Evolutionary conservation across 2,888 invertebrate genomes (phyloP).

Genomic region (Tenthredo notha): DNA sequence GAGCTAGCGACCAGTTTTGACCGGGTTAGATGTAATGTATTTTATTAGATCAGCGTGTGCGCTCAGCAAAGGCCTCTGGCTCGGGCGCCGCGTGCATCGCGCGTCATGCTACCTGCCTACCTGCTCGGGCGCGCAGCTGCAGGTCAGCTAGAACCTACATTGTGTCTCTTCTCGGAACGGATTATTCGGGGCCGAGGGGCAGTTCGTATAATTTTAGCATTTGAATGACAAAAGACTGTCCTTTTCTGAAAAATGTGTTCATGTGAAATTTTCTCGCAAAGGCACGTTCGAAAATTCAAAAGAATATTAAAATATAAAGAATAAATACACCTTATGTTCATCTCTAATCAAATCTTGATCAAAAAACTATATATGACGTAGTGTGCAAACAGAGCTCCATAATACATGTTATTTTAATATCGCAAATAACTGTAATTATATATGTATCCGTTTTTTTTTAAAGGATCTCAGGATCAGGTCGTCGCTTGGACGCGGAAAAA

Average conservation of each 20-base stretch:
- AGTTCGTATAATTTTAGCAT: background rate
- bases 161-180: constrained; percentile 3
- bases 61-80: too few relatives aligned
- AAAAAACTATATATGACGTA: too few relatives aligned
- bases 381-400: too few relatives aligned
- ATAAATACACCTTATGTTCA: too few relatives aligned
- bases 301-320: too few relatives aligned
- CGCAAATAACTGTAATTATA: too few relatives aligned
- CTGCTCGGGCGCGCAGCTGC: background rate
- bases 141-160: background rate
- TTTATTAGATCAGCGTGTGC: background rate
- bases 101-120: too few relatives aligned
- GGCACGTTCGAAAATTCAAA: too few relatives aligned
- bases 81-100: too few relatives aligned
- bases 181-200: background rate
- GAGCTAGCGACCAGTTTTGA: constrained; percentile 4
- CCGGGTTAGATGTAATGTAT: background rate
- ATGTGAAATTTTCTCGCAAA: background rate
- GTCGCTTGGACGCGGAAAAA: background rate
- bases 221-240: background rate
- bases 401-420: too few relatives aligned
- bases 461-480: constrained; percentile 21
- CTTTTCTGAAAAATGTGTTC: background rate
- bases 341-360: too few relatives aligned
- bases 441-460: too few relatives aligned